Evolutionary conservation across 2,113 vertebrate species (phyloP).

Genomic region (Neolamprologus toae): DNA sequence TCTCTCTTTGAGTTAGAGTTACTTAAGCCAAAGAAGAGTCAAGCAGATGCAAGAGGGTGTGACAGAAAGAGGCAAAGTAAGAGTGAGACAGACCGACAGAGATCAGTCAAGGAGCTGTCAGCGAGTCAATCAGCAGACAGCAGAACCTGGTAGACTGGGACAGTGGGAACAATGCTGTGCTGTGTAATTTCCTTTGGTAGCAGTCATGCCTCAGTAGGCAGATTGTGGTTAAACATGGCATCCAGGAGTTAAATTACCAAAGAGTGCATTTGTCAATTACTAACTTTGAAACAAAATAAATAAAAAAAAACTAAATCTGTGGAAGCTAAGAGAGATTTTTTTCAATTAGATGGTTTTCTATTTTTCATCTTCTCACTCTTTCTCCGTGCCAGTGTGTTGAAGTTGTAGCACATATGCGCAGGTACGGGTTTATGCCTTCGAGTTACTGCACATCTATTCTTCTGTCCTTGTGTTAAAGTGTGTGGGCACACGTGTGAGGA

Average conservation of each 20-base stretch:
- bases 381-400: not conserved
- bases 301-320: rapidly evolving
- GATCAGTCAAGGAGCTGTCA: not conserved
- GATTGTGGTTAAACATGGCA: not conserved
- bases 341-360: not conserved
- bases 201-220: not conserved
- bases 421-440: not conserved
- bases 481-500: not conserved
- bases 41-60: not conserved
- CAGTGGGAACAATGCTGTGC: not conserved
- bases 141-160: not conserved
- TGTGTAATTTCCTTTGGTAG: not conserved
- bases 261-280: not conserved
- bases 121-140: not conserved
- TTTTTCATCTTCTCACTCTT: not conserved
- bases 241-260: not conserved
- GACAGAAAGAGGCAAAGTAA: not conserved
- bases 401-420: not conserved
- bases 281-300: not conserved
- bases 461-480: not conserved
- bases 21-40: not conserved
- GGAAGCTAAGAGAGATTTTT: not conserved
- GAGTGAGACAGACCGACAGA: not conserved
- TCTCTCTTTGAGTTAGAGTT: not conserved
- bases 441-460: not conserved